Evolutionary conservation across 2,113 vertebrate species (phyloP).

Genomic region (Ctenomys sociabilis): DNA sequence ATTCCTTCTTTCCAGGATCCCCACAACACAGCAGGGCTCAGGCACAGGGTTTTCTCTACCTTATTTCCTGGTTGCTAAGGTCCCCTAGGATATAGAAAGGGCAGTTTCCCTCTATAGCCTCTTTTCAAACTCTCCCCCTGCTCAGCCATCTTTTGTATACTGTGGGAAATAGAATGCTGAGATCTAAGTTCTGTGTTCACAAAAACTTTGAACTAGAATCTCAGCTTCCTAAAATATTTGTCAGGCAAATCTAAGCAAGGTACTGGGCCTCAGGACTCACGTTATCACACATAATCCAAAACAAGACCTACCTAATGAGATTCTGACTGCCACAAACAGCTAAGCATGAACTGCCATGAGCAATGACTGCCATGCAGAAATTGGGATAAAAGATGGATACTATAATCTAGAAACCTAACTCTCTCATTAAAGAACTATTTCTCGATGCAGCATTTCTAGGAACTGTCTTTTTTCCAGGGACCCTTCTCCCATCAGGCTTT

Average conservation of each 20-base stretch:
- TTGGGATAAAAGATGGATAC: not conserved
- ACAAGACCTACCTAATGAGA: constrained; percentile 1
- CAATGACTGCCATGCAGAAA: not conserved
- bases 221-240: not conserved
- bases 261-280: not conserved
- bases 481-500: not conserved
- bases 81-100: not conserved
- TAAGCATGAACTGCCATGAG: not conserved
- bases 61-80: constrained; percentile 42
- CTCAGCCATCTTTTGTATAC: not conserved
- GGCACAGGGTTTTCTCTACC: not conserved
- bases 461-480: not conserved
- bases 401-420: constrained; percentile 16
- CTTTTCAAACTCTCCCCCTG: not conserved
- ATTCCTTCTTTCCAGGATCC: not conserved
- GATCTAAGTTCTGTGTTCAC: not conserved
- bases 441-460: not conserved
- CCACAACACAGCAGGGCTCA: not conserved
- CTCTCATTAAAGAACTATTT: not conserved
- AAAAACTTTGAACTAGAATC: not conserved
- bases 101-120: constrained; percentile 29
- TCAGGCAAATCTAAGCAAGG: not conserved
- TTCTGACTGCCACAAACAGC: not conserved
- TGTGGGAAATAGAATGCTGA: not conserved
- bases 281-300: constrained; percentile 52